Evolutionary conservation across 2,797 vertebrate genomes (phyloP), one percentile per base, ranked within the genome.

Genomic region (Myiotriccus ornatus): DNA sequence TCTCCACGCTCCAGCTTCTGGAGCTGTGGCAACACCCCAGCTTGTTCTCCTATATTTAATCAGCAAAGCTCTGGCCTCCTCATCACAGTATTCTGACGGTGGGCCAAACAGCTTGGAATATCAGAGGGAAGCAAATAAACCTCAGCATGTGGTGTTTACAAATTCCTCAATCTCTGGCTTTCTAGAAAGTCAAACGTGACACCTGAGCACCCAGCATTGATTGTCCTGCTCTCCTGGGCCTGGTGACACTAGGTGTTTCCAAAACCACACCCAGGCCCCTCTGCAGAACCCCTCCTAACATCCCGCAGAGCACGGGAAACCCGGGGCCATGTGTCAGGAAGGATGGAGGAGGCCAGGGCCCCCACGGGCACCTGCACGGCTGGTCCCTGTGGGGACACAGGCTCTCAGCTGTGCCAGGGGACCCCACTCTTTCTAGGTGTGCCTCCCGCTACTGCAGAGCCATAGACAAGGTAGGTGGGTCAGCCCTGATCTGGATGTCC

Each of bases 301-400:
- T 14, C 24, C 9, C 12, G 53, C 11, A 17, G 35, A 14, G 52
- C 64, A 7, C 2, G 1, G 55, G 21, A 12, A 17, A 32, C 32
- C 25, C 1, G 22, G 14, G 50, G 24, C 43, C 21, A 4, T 0
- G 44, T 46, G 63, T 9, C 50, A 4, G 41, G 4, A n/a, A 15
- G 55, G 50, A 14, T 12, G 47, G 35, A 43, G 82, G 47, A 53
- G 39, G 39, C 7, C 20, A 21, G 39, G 76, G 44, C 39, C 56
- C 35, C 7, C 73, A 41, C 47, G 17, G 20, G 14, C 23, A 10
- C 18, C 49, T 4, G 20, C 0, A 1, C 1, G 27, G 22, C 10
- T 2, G 0, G 6, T 46, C 14, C 41, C 23, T 7, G 28, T 41
- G 18, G 39, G 41, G 4, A 46, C 21, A 16, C 12, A 13, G 32